Evolutionary conservation across 2,797 vertebrate species (phyloP), one percentile per base, ranked within the genome.

Genomic region (Halcyon chelicuti): DNA sequence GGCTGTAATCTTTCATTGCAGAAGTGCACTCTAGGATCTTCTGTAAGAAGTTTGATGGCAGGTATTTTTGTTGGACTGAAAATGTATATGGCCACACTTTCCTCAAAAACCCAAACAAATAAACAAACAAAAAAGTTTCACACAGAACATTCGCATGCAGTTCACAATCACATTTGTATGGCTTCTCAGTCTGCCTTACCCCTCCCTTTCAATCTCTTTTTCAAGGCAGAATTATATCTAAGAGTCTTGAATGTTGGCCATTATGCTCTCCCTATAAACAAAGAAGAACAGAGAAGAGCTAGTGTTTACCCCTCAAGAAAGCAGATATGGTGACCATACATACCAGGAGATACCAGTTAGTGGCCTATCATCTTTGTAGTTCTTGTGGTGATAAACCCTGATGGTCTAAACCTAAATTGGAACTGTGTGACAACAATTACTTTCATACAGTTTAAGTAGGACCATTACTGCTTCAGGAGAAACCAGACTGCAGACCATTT

Each of bases 251-350:
- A 61, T 29, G 23, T 10, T 78, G 33, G 20, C 6, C 12, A 3
- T 28, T 63, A 35, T 22, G 12, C 25, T 78, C 17, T 33, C 4
- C 7, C 8, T 81, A 11, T 22, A 72, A 49, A 25, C 10, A 31
- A 18, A 25, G 31, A 65, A 60, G 21, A 81, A 25, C 5, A 58
- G 44, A 77, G 25, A 42, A 68, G 26, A 60, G 12, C 28, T 61
- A 12, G 17, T 11, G 11, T 75, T 71, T 47, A 61, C 4, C 10
- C 4, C 25, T 72, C 46, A 61, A 29, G 10, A 91, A 71, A 72
- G 14, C 39, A 37, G 4, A 23, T 33, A 5, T 44, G n/a, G 57
- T 80, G 35, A 40, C 13, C 0, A 0, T 9, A 10, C n/a, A 35
- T 61, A 31, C 22, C 18, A 77, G 9, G 17, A 58, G 28, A 35